phyloP scores from a whole-genome alignment of 1,140 invertebrate genomes.

The Ips typographus region DNA sequence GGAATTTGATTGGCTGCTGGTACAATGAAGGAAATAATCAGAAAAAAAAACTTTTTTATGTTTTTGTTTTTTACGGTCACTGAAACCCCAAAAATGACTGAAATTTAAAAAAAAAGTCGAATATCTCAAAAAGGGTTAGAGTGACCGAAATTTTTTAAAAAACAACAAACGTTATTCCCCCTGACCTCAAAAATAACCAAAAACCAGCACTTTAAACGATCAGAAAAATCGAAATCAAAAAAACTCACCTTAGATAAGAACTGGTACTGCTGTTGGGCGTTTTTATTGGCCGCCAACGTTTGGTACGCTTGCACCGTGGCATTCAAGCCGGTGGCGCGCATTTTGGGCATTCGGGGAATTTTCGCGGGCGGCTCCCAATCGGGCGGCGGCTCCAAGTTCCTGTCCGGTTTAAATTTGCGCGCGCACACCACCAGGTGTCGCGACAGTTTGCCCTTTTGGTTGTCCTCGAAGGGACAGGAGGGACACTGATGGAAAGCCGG shows the following conservation, averaged over 20 bases:
- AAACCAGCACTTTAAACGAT: too few relatives aligned
- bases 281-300: slow-evolving; percentile 48
- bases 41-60: too few relatives aligned
- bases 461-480: slow-evolving; percentile 93
- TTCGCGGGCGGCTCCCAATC: slow-evolving; percentile 93
- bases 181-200: too few relatives aligned
- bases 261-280: slow-evolving; percentile 54
- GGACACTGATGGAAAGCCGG: slow-evolving; percentile 89
- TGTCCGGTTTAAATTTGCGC: slow-evolving; percentile 86
- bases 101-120: too few relatives aligned
- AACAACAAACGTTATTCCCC: too few relatives aligned
- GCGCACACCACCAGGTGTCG: slow-evolving; percentile 86
- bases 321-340: slow-evolving; percentile 53
- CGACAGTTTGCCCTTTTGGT: slow-evolving; percentile 89
- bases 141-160: too few relatives aligned
- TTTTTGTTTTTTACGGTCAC: too few relatives aligned
- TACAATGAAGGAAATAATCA: too few relatives aligned
- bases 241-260: slow-evolving; percentile 37
- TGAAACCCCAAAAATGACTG: too few relatives aligned
- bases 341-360: slow-evolving; percentile 72
- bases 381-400: slow-evolving; percentile 71
- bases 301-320: slow-evolving; percentile 51
- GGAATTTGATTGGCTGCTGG: too few relatives aligned
- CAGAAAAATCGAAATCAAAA: too few relatives aligned
- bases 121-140: too few relatives aligned